Conservation (phyloP, 2,113 vertebrate species). For the Platichthys flesus region DNA sequence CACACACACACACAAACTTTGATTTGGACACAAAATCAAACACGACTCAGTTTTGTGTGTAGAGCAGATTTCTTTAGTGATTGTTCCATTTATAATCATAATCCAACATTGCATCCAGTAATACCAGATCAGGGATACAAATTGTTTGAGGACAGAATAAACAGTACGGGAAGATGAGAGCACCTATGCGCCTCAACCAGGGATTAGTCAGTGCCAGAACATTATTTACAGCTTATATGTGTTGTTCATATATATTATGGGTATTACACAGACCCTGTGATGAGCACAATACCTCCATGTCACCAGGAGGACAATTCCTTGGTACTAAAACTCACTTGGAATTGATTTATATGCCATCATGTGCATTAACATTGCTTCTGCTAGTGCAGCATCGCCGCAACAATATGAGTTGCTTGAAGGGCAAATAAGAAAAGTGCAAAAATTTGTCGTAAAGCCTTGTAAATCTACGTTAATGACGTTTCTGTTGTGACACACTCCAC, state of each 20-base stretch:
- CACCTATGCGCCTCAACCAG: not conserved
- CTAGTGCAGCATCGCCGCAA: not conserved
- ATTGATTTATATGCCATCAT: not conserved
- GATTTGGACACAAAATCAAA: slow-evolving; percentile 51
- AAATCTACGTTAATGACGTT: not conserved
- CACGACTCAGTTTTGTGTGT: slow-evolving; percentile 16
- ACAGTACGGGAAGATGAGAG: not conserved
- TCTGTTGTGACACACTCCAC: not conserved
- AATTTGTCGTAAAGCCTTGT: not conserved
- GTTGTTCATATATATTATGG: not conserved
- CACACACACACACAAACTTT: not conserved
- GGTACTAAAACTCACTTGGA: not conserved
- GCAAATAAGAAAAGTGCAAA: not conserved
- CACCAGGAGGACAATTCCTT: not conserved
- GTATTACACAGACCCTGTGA: not conserved
- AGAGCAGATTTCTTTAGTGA: slow-evolving; percentile 45
- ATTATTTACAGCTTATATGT: not conserved
- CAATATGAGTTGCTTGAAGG: not conserved
- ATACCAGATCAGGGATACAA: slow-evolving; percentile 38
- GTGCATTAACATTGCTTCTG: not conserved
- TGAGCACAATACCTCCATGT: not conserved
- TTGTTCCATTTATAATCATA: slow-evolving; percentile 60
- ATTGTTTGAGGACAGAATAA: slow-evolving; percentile 39
- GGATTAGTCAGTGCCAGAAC: slow-evolving; percentile 16
- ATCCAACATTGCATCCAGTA: slow-evolving; percentile 29